Evolutionary conservation across 2,797 vertebrate species (phyloP).

Genomic region (Acrossocheilus fasciatus): DNA sequence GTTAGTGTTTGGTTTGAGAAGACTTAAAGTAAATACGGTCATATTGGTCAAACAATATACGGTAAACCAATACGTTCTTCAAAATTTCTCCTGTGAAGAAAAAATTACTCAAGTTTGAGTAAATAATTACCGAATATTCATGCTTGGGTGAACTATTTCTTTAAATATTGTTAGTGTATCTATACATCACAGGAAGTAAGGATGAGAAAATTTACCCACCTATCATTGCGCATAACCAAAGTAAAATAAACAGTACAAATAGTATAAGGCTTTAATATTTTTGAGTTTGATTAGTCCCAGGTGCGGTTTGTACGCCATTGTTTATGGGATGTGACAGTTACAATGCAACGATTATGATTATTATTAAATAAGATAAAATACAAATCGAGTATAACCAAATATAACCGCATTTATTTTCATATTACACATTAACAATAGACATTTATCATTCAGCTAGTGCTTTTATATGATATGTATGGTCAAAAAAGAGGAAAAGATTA

Average conservation of each 20-base stretch:
- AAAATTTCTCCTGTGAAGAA: not conserved
- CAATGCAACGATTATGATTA: not conserved
- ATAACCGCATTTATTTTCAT: not conserved
- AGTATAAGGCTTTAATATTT: not conserved
- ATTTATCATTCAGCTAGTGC: not conserved
- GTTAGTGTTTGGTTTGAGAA: not conserved
- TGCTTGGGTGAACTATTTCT: not conserved
- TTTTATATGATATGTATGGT: not conserved
- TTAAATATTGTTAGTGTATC: not conserved
- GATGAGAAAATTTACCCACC: not conserved
- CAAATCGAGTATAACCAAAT: not conserved
- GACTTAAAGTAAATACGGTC: not conserved
- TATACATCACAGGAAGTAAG: not conserved
- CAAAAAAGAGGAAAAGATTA: conserved; percentile 21
- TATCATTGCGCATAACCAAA: not conserved
- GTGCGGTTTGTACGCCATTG: not conserved
- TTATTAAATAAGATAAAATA: not conserved
- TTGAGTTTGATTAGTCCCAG: not conserved
- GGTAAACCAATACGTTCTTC: not conserved
- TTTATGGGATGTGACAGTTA: not conserved
- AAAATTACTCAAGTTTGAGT: not conserved
- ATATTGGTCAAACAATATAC: not conserved
- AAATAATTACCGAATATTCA: not conserved
- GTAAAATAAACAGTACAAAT: not conserved
- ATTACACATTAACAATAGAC: not conserved